Evolutionary conservation across 2,113 vertebrate species (phyloP).

Genomic region (Coryphaenoides rupestris): DNA sequence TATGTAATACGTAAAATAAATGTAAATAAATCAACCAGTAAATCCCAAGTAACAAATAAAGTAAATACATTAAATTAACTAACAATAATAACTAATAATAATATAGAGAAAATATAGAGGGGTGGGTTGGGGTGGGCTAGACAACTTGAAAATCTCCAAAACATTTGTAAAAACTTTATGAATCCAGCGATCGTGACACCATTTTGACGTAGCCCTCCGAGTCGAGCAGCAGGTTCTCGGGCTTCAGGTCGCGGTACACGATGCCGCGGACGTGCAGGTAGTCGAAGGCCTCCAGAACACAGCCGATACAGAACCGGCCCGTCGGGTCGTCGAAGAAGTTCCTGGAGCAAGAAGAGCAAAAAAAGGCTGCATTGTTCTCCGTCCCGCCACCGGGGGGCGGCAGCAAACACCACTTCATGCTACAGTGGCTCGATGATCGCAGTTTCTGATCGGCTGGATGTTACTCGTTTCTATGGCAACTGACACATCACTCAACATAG

Average conservation of each 20-base stretch:
- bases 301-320: constrained; percentile 71
- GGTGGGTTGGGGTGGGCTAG: too few relatives aligned
- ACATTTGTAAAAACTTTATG: too few relatives aligned
- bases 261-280: constrained; percentile 71
- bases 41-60: too few relatives aligned
- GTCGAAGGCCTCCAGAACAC: constrained; percentile 75
- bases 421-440: not conserved
- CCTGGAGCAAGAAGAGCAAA: constrained; percentile 43
- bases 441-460: not conserved
- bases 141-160: too few relatives aligned
- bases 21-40: too few relatives aligned
- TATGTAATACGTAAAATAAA: too few relatives aligned
- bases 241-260: constrained; percentile 75
- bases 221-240: constrained; percentile 75
- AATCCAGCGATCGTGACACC: constrained; percentile 36
- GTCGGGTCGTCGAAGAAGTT: constrained; percentile 70
- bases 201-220: constrained; percentile 73
- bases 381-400: not conserved
- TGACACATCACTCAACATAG: too few relatives aligned
- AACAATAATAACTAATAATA: not conserved
- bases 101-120: not conserved
- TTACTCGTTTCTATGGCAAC: too few relatives aligned
- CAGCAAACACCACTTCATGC: not conserved
- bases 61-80: not conserved
- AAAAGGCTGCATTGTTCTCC: too few relatives aligned